Evolutionary conservation across 2,888 invertebrate genomes (phyloP).

Genomic region (Helicoverpa assulta): DNA sequence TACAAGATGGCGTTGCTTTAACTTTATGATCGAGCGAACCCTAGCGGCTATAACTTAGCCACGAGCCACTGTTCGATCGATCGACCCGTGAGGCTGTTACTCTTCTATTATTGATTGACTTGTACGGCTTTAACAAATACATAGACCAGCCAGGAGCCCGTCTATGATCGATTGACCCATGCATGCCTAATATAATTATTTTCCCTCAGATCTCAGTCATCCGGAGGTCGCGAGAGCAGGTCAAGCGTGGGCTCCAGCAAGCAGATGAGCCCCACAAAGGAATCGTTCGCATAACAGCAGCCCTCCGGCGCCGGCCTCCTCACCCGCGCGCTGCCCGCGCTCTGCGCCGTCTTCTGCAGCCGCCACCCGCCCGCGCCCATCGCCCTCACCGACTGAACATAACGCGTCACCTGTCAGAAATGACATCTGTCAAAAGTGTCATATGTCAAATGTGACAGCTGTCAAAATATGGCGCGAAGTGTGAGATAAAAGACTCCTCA

Average conservation of each 20-base stretch:
- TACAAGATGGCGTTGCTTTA: no score
- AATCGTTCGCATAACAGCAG: constrained; percentile 86
- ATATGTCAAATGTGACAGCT: constrained; percentile 30
- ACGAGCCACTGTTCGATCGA: no score
- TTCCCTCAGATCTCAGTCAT: constrained; percentile 78
- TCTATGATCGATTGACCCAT: no score
- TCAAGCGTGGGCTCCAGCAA: constrained; percentile 80
- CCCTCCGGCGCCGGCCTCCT: constrained; percentile 79
- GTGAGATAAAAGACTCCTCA: constrained; percentile 60
- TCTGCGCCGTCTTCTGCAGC: constrained; percentile 85
- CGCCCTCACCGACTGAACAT: constrained; percentile 70
- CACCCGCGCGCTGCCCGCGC: constrained; percentile 79
- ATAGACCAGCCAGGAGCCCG: no score
- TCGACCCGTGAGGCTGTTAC: no score
- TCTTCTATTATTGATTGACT: no score
- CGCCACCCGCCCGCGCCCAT: constrained; percentile 73
- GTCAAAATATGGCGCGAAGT: constrained; percentile 47
- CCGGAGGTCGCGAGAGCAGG: constrained; percentile 84
- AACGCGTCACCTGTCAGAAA: constrained; percentile 36
- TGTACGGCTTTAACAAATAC: no score
- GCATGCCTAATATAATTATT: no score
- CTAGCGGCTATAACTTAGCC: no score
- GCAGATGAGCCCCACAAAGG: constrained; percentile 81
- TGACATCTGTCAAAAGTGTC: constrained; percentile 25
- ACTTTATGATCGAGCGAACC: no score